Base-by-base conservation (phyloP, 2,888 invertebrate species). In the Philereme transversata region DNA sequence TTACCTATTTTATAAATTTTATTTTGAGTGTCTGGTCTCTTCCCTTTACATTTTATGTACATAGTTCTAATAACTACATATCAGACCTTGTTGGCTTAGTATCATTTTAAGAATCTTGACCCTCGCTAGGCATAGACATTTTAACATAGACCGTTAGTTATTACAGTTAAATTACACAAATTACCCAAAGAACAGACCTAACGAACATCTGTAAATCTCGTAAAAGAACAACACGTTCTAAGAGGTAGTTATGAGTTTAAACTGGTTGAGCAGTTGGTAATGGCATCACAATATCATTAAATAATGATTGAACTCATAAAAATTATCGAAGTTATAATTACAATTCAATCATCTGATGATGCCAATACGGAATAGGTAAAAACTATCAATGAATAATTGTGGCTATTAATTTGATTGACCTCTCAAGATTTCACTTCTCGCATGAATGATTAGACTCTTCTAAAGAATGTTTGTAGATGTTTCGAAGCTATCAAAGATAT, bases 211-310 rank as follows among this genome's bases (percentile, higher is more conserved):
- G n/a, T 33, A 8, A 48, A 41, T 7, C 36, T 50, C 35, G 22
- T 10, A 34, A 56, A 47, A 47, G 1, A 46, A 47, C 46, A 50
- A 50, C 60, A 50, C n/a, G 60, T 43, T 54, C 38, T 50, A 4
- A 11, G 3, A 40, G 10, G 45, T 22, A 53, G 50, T 54, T 54
- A 53, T 10, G 22, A 50, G 36, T 34, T 53, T 6, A 22, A 60
- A 60, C 62, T 35, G 22, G 62, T 60, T 52, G 11, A 45, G 51
- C 52, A 54, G 57, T 59, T 57, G 58, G 44, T 51, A 48, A 56
- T 60, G 38, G 54, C 55, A 61, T 61, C 47, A 51, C n/a, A 0
- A 38, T 46, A 54, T 46, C 44, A 10, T 36, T 2, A 38, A 52
- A 41, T 57, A 34, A 50, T 45, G 46, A 44, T 50, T 47, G 38